Percentiles rank a stretch among this genome's conserved stretches.
phyloP scores from a whole-genome alignment of 2,888 invertebrate genomes.

The Dynastes grantii region DNA sequence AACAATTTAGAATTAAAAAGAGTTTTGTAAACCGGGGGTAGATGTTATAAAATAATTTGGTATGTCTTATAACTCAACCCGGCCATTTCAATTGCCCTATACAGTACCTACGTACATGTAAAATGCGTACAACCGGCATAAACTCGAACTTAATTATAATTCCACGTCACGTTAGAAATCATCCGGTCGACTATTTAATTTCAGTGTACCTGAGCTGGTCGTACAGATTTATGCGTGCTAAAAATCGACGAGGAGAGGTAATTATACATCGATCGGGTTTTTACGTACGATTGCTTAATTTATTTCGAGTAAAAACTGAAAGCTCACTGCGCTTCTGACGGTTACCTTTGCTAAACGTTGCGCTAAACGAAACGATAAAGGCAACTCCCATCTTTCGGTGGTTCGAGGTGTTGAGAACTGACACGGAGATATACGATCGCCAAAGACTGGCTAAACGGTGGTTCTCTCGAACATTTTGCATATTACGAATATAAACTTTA shows the following conservation, averaged over 20 bases:
- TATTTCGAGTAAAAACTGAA: slow-evolving; percentile 38
- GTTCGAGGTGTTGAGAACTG: slow-evolving; percentile 48
- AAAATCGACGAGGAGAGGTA: slow-evolving; percentile 46
- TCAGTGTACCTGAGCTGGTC: slow-evolving; percentile 21
- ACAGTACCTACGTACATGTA: background rate
- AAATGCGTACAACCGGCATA: background rate
- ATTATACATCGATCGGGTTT: slow-evolving; percentile 48
- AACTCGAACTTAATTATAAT: slow-evolving; percentile 43
- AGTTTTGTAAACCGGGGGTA: no score
- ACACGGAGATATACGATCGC: slow-evolving; percentile 52
- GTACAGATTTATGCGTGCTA: slow-evolving; percentile 37
- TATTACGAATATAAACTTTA: slow-evolving; percentile 63
- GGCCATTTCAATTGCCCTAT: no score
- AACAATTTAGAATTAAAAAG: no score
- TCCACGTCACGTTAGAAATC: slow-evolving; percentile 40
- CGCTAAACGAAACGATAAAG: slow-evolving; percentile 14
- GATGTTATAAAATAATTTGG: no score
- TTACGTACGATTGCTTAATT: slow-evolving; percentile 48
- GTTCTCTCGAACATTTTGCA: slow-evolving; percentile 59
- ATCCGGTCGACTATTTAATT: slow-evolving; percentile 36
- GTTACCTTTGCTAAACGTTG: background rate
- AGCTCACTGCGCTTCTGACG: slow-evolving; percentile 7
- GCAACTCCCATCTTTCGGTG: slow-evolving; percentile 23
- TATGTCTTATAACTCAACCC: no score
- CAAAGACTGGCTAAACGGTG: slow-evolving; percentile 50